phyloP scores from a whole-genome alignment of 1,140 invertebrate genomes.

The Choristoneura fumiferana region DNA sequence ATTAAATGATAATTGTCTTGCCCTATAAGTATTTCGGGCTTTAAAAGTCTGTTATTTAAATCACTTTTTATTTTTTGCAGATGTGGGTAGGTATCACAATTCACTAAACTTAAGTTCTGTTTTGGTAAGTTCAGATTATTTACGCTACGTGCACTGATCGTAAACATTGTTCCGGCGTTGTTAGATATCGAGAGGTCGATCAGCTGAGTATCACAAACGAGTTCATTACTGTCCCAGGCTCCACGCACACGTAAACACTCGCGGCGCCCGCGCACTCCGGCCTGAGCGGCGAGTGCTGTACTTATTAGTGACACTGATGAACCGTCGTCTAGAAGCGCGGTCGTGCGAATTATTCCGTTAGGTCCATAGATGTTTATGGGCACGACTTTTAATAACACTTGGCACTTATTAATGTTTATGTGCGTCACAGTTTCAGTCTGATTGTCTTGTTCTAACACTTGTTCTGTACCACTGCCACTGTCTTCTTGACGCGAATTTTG shows the following conservation, averaged over 20 bases:
- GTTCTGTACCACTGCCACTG: not conserved
- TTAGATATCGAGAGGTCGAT: too few species aligned
- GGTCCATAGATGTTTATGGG: slow-evolving; percentile 16
- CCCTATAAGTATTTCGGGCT: not conserved
- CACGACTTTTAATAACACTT: slow-evolving; percentile 19
- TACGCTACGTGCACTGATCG: slow-evolving; percentile 4
- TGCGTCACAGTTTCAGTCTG: slow-evolving; percentile 7
- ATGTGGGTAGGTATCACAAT: too few species aligned
- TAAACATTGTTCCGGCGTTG: slow-evolving; percentile 14
- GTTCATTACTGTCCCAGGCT: too few species aligned
- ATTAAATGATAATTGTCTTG: slow-evolving; percentile 1
- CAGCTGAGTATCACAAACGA: too few species aligned
- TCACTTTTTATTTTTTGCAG: not conserved
- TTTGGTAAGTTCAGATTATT: not conserved
- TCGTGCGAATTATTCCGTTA: slow-evolving; percentile 11
- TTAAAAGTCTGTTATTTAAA: not conserved
- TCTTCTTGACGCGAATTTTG: too few species aligned
- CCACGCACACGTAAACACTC: slow-evolving; percentile 11
- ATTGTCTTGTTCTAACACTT: not conserved
- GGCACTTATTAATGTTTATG: not conserved
- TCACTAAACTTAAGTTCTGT: not conserved
- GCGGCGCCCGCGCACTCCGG: slow-evolving; percentile 7
- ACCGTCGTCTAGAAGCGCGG: slow-evolving; percentile 13
- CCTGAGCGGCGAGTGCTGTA: not conserved
- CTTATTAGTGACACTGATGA: slow-evolving; percentile 13